These are phyloP conservation scores for Porites lobata DNA, from an alignment of 92 coral and sea anemone species.

Conservation along the genomic window DNA sequence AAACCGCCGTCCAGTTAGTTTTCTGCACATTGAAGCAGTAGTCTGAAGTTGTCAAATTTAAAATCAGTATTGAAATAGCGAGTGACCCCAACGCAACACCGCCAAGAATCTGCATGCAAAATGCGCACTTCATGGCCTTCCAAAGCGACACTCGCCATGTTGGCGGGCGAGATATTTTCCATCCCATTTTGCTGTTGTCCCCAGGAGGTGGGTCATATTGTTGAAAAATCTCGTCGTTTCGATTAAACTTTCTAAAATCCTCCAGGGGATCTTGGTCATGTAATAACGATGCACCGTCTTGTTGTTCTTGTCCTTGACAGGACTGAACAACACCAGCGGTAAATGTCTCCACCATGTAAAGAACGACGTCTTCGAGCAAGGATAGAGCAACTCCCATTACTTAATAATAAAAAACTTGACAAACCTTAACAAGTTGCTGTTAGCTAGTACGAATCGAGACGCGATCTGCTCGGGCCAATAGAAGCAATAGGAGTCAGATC, in stretches of 20 bases:
- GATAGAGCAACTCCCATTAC: too few species aligned
- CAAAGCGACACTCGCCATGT: background rate
- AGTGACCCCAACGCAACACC: background rate
- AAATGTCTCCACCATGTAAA: too few species aligned
- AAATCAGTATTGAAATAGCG: slow-evolving; percentile 51
- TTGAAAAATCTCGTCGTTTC: slow-evolving; percentile 13
- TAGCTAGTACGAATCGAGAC: too few species aligned
- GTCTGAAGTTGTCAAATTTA: slow-evolving; percentile 71
- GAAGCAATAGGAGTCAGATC: too few species aligned
- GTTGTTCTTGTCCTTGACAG: background rate
- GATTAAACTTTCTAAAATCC: too few species aligned
- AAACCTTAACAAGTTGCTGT: too few species aligned
- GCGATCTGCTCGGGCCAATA: too few species aligned
- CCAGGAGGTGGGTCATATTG: slow-evolving; percentile 24
- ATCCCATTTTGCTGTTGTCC: slow-evolving; percentile 50
- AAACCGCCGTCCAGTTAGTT: slow-evolving; percentile 15
- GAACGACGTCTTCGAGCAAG: background rate
- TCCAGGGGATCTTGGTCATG: slow-evolving; percentile 2
- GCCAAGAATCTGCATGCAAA: background rate
- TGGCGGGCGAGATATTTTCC: slow-evolving; percentile 46
- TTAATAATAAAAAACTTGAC: too few species aligned
- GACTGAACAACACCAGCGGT: background rate
- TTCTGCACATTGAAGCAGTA: slow-evolving; percentile 42
- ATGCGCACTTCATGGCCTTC: background rate
- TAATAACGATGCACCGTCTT: background rate